These are phyloP conservation scores for Cephus spinipes DNA, from an alignment of 2,888 invertebrate genomes.

Conservation along the genomic window DNA sequence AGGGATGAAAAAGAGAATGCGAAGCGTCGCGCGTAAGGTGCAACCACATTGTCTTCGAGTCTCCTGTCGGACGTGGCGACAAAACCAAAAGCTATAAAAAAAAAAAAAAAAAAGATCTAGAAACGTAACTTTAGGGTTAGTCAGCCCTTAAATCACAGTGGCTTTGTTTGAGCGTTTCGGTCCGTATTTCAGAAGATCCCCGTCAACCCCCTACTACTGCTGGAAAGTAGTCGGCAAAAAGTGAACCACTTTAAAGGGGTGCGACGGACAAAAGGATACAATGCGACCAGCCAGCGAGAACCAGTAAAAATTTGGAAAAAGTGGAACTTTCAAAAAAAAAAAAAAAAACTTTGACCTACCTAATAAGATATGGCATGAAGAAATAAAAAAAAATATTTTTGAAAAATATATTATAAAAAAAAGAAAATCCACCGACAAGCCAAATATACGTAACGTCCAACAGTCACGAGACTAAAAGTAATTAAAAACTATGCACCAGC, in stretches of 20 bases:
- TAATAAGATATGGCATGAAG: not conserved
- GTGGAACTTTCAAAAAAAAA: not conserved
- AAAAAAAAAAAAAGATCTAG: constrained; percentile 22
- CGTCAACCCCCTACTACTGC: not conserved
- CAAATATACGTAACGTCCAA: not conserved
- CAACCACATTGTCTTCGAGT: constrained; percentile 23
- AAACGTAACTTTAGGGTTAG: constrained; percentile 39
- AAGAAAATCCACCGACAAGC: not conserved
- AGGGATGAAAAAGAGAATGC: not conserved
- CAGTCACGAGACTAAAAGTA: not conserved
- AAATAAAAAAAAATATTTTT: not conserved
- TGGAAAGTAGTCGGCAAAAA: constrained; percentile 19
- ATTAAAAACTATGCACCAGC: not conserved
- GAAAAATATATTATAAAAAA: not conserved
- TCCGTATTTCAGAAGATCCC: not conserved
- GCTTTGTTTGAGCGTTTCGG: constrained; percentile 27
- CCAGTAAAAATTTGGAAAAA: not conserved
- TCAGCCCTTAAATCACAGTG: constrained; percentile 50
- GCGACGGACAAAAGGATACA: constrained; percentile 38
- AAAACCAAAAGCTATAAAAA: constrained; percentile 14
- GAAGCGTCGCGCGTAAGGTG: constrained; percentile 19
- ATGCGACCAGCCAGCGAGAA: constrained; percentile 38
- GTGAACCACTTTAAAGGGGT: constrained; percentile 31
- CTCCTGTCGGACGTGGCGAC: not conserved
- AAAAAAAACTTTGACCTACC: not conserved